Base-by-base conservation (phyloP, 2,113 vertebrate species). In the Hemibagrus wyckioides region DNA sequence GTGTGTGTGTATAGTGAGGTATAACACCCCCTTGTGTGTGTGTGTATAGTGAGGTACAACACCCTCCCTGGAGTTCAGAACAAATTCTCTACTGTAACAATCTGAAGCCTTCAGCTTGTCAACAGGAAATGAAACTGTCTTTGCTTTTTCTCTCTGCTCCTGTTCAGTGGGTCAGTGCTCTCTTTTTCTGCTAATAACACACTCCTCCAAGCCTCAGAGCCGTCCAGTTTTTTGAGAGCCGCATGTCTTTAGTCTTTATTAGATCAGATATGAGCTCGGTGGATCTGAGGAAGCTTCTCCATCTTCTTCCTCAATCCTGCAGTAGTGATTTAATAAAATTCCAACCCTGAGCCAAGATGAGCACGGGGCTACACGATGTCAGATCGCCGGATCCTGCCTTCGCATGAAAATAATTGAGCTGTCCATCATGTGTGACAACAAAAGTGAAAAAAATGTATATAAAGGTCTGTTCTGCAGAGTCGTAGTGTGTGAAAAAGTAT, bases 121-220 rank as follows among this genome's bases (percentile, higher is more conserved):
- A 92, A 92, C 93, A 94, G 92, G 92, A 94, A 92, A 92, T 90
- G 76, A 93, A 93, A 61, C 69, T 85, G n/a, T 84, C 9, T 80
- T 30, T 54, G 39, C 6, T 91, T 36, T 17, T 75, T 84, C 84
- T 87, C 82, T 88, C 77, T 48, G 41, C 41, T 59, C 28, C 54
- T 52, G 23, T 63, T 84, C 54, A 76, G 77, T 75, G 81, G 88
- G 92, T 92, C 91, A 93, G 91, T 92, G 85, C 65, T 79, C 90
- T 89, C 87, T 92, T 54, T 14, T 57, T 76, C 9, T 48, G 44
- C 44, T 30, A 73, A 41, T 73, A 41, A 73, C 41, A 73, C 69
- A 73, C 1, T 36, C 17, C 15, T 30, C 17, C 19, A 41, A 39
- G 17, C 19, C 69, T 73, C 13, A 15, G 25, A 28, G 73, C 41